Evolutionary conservation across 2,113 vertebrate species (phyloP), one percentile per base, ranked within the genome.

Genomic region (Heterochromis multidens): DNA sequence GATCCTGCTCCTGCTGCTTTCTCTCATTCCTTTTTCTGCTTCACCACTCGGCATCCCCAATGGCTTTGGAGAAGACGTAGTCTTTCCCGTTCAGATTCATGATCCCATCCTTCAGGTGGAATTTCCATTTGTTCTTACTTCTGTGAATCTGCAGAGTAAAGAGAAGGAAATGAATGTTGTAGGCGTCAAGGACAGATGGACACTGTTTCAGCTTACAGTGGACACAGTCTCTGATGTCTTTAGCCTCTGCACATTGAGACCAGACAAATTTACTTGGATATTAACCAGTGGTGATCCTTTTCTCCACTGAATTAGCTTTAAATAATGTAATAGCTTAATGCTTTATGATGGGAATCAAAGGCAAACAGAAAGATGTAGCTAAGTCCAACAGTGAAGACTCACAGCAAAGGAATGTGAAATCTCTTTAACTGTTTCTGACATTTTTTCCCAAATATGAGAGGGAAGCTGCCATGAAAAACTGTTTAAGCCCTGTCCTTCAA

Each of bases 61-160:
- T 99, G 96, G 98, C 98, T 99, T 99, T 99, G 97, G 98, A 99
- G 97, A 99, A 99, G 93, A 99, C 98, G 86, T 97, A 99, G 97
- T 99, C 98, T 95, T 97, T 97, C 93, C 99, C 98, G 2, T 99
- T 99, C 94, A 99, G 97, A 96, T 99, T 99, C 99, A 99, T 99
- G 94, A 99, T 99, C 89, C 99, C 99, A 87, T 99, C 99, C 95
- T 99, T 99, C 94, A 99, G 97, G 95, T 99, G 98, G 97, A 99
- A 99, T 95, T 99, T 99, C 99, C 99, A 99, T 94, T 99, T 99
- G 96, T 99, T 99, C 98, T 99, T 99, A 97, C 99, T 99, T 96
- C 99, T 98, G 95, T 99, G 99, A 89, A 99, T 99, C 99, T 99
- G 96, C 86, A 65, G 70, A 79, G 67, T 3, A 56, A 56, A 63